Evolutionary conservation across 2,888 invertebrate species (phyloP).

Genomic region (Ditula angustiorana): DNA sequence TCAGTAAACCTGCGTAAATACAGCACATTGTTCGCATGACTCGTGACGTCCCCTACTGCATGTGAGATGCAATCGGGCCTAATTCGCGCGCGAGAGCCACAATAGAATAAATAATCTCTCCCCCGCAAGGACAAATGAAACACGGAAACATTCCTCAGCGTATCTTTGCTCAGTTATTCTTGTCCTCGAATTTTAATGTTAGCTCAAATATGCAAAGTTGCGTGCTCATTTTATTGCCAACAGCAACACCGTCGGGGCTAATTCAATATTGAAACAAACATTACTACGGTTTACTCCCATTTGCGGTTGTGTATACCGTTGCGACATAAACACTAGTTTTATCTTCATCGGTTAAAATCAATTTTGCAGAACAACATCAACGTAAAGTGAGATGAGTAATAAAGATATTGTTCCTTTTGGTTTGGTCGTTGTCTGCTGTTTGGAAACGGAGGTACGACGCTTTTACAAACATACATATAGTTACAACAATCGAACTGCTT

Average conservation of each 20-base stretch:
- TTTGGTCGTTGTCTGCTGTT: conserved; percentile 70
- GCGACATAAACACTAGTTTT: conserved; percentile 67
- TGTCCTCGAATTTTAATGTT: conserved; percentile 41
- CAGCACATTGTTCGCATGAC: conserved; percentile 50
- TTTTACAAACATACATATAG: conserved; percentile 12
- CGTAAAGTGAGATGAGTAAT: conserved; percentile 70
- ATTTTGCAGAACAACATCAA: conserved; percentile 71
- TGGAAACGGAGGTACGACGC: conserved; percentile 65
- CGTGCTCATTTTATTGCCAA: conserved; percentile 58
- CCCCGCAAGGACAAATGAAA: conserved; percentile 61
- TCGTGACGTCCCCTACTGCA: conserved; percentile 54
- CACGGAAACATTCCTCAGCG: conserved; percentile 58
- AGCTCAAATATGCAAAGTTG: conserved; percentile 49
- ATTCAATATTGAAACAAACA: conserved; percentile 74
- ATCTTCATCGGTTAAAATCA: conserved; percentile 73
- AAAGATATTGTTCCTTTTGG: conserved; percentile 72
- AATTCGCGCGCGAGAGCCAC: conserved; percentile 53
- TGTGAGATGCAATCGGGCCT: conserved; percentile 58
- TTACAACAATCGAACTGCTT: conserved; percentile 18
- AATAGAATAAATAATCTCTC: conserved; percentile 60
- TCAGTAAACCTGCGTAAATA: conserved; percentile 44
- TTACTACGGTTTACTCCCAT: conserved; percentile 63
- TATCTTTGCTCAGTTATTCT: conserved; percentile 60
- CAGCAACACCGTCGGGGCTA: conserved; percentile 53
- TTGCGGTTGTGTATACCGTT: conserved; percentile 65